phyloP scores from a whole-genome alignment of 2,113 vertebrate species.

The Galeopterus variegatus region DNA sequence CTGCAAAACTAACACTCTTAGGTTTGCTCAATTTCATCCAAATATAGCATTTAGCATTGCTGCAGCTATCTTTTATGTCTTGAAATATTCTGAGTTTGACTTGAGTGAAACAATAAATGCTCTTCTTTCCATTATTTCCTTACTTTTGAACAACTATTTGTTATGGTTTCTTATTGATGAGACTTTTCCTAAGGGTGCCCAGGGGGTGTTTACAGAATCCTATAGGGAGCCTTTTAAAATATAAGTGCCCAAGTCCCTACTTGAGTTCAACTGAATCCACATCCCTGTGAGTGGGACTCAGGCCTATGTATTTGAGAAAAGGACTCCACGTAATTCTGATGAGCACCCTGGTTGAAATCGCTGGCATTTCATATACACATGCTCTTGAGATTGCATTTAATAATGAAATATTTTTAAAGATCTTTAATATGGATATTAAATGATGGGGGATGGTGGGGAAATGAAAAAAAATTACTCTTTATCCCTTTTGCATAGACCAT shows the following conservation, averaged over 20 bases:
- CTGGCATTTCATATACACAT: neutral
- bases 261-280: neutral
- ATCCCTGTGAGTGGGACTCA: neutral
- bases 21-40: slow-evolving; percentile 48
- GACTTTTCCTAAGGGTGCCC: neutral
- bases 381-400: neutral
- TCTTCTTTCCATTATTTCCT: slow-evolving; percentile 6
- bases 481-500: neutral
- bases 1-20: neutral
- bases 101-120: slow-evolving; percentile 25
- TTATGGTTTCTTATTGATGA: neutral
- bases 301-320: neutral
- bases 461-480: neutral
- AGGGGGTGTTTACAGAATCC: neutral
- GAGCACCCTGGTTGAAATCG: neutral
- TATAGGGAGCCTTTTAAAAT: neutral
- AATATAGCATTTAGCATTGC: slow-evolving; percentile 43
- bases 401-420: neutral
- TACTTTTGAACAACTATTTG: neutral
- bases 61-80: neutral
- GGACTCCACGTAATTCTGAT: neutral
- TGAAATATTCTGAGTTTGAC: slow-evolving; percentile 40
- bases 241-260: neutral
- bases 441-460: neutral
- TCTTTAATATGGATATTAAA: neutral